phyloP scores from a whole-genome alignment of 2,797 vertebrate genomes.

The Darevskia mixta region DNA sequence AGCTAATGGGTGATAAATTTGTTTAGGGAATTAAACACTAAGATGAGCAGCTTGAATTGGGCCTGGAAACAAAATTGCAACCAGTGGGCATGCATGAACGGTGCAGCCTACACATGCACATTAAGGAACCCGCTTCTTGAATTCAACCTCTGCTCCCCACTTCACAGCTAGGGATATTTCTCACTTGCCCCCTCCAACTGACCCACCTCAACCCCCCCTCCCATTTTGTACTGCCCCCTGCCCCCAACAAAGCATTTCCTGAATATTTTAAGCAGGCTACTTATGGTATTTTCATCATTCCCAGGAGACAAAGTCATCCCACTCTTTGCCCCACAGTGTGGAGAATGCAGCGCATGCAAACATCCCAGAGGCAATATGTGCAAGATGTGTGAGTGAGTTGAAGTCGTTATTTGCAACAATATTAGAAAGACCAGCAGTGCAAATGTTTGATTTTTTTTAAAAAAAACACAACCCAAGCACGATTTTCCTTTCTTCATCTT shows the following conservation, averaged over 20 bases:
- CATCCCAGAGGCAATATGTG: constrained; percentile 71
- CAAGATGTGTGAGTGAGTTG: constrained; percentile 66
- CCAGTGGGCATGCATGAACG: background rate
- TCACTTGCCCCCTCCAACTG: too few relatives aligned
- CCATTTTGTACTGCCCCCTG: too few relatives aligned
- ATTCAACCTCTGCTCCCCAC: too few relatives aligned
- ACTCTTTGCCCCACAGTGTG: constrained; percentile 77
- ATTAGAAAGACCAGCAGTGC: background rate
- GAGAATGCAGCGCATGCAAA: constrained; percentile 73
- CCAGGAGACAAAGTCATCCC: constrained; percentile 84
- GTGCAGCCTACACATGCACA: background rate
- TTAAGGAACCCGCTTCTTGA: background rate
- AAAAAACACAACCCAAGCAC: background rate
- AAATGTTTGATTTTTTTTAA: background rate
- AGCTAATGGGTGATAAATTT: too few relatives aligned
- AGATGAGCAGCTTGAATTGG: too few relatives aligned
- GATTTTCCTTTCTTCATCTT: constrained; percentile 50
- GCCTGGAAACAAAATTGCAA: too few relatives aligned
- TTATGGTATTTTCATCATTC: background rate
- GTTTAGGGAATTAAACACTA: too few relatives aligned
- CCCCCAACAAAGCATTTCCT: too few relatives aligned
- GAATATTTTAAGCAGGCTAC: background rate
- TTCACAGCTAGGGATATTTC: background rate
- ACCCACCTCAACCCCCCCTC: too few relatives aligned
- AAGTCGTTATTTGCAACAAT: background rate